Conservation (phyloP, 2,113 vertebrate genomes). For the Amphiprion ocellaris region DNA sequence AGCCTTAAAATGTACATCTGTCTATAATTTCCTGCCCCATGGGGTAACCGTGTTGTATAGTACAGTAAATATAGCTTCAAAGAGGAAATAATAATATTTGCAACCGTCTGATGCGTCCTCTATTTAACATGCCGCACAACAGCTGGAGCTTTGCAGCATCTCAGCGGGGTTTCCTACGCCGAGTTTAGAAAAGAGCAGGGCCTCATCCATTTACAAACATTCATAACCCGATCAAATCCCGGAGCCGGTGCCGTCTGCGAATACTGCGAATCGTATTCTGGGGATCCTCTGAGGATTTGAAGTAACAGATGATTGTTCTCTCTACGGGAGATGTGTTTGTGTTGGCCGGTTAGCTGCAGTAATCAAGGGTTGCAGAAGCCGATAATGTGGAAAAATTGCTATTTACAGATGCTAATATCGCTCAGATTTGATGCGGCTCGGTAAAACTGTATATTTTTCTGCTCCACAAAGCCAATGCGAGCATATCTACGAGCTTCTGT, state of each 20-base stretch:
- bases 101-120: not conserved
- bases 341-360: not conserved
- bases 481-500: not conserved
- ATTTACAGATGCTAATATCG: too few species aligned
- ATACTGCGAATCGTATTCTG: conserved; percentile 29
- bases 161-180: not conserved
- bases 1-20: not conserved
- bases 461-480: not conserved
- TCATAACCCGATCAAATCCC: conserved; percentile 30
- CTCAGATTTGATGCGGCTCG: not conserved
- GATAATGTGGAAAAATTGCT: not conserved
- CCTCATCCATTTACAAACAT: conserved; percentile 34
- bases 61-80: not conserved
- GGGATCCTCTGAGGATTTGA: conserved; percentile 17
- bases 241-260: conserved; percentile 5
- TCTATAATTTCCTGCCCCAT: not conserved
- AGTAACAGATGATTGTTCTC: conserved; percentile 28
- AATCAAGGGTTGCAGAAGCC: conserved; percentile 1
- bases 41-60: not conserved
- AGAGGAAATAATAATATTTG: not conserved
- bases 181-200: conserved; percentile 17
- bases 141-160: not conserved
- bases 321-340: not conserved
- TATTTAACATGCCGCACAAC: not conserved
- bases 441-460: not conserved